Evolutionary conservation across 2,888 invertebrate genomes (phyloP), one percentile per base, ranked within the genome.

Genomic region (Leptura quadrifasciata): DNA sequence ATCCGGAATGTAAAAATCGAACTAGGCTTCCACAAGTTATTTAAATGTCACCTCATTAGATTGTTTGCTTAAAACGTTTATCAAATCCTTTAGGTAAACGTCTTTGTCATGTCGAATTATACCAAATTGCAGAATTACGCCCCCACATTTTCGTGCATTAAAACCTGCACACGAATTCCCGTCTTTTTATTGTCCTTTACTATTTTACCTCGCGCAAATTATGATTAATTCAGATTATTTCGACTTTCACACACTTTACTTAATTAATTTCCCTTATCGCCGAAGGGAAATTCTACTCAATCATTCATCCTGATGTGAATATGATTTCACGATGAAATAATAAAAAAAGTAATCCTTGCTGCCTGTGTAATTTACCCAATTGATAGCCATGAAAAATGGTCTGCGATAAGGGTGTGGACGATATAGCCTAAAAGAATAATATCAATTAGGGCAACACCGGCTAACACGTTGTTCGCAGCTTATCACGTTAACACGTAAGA

Each of bases 401-500:
- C 12, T 31, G 39, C 47, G 21, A 58, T 39, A 27, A 70, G 74
- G 76, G 76, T 54, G 76, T 67, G 76, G 70, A 64, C 67, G 58
- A 60, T 69, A 60, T 55, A 24, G 27, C 72, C 63, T 67, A 72
- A 74, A 75, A 63, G 72, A 77, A 75, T 65, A 73, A 63, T 75
- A 77, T 77, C 75, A 77, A 75, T 77, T 77, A 75, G 72, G 27
- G 27, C 58, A 72, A 68, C 74, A 67, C 74, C 47, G 60, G 31
- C 60, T 27, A 68, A 68, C 67, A 71, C 61, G 60, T 61, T 69
- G 52, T 61, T 67, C 55, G 55, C 55, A 69, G 75, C 72, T 76
- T 76, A 79, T 79, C 79, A 47, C 67, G 75, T 79, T 79, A 76
- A 76, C 79, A 79, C 76, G 76, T 76, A 75, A 74, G 78, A 76